Base-by-base conservation (phyloP, 2,888 invertebrate species). In the Agrotis exclamationis region DNA sequence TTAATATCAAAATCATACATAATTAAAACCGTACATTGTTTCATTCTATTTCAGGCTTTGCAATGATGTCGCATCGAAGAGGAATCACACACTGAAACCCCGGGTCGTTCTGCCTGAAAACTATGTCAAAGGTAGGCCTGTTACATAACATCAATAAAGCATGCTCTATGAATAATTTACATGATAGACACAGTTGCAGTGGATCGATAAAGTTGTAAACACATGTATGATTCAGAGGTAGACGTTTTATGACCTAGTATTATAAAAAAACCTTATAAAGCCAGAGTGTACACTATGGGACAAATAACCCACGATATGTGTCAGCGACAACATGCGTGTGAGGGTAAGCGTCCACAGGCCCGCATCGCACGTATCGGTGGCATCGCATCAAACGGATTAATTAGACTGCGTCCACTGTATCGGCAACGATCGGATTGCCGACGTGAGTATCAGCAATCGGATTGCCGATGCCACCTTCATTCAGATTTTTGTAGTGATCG, bases 81-180 rank as follows among this genome's bases (percentile, higher is more conserved):
- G 96, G 88, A 97, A 97, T 90, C 97, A 97, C 88, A 97, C 97
- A 72, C 91, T 97, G 78, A 97, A 97, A 89, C 97, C 97, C 18
- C 96, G 97, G 85, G 97, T 97, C 72, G 97, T 98, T 79, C 92
- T 97, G 82, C 98, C 98, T 48, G 97, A 97, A 88, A 97, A 97
- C 93, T 98, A 98, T 96, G 97, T 98, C 73, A 98, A 98, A 97
- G 98, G 98, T 98, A 95, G n/a, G 56, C 18, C 5, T 57, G 33
- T 22, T 22, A 45, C 14, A 2, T 33, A 18, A 45, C 74, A 33
- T 75, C 56, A 72, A 65, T 66, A 72, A 39, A 33, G 33, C 66
- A 13, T 24, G 45, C 24, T 20, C 45, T 66, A 66, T 75, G 48
- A 65, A 76, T 72, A 76, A 45, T 56, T 71, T 28, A 48, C 16